Percentiles rank a stretch among this genome's conserved stretches.
These are phyloP conservation scores for Muntiacus reevesi DNA, from an alignment of 2,113 vertebrate genomes.

Conservation along the genomic window DNA sequence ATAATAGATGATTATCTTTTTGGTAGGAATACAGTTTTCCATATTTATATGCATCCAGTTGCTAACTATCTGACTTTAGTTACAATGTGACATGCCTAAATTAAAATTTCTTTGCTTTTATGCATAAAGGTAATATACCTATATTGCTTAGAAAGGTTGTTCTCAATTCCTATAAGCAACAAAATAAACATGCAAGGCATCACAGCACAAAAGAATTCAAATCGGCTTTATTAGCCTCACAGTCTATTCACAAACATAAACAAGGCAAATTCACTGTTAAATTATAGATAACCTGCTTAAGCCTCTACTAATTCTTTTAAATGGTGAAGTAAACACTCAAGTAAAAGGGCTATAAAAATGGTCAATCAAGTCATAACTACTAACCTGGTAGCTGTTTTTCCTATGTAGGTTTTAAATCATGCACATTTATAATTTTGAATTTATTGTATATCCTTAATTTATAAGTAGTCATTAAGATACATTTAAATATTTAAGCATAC, in stretches of 20 bases:
- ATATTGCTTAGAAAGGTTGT: neutral
- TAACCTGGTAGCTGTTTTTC: neutral
- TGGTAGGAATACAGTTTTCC: neutral
- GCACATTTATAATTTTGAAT: neutral
- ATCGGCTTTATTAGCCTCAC: slow-evolving; percentile 10
- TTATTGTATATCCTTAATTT: neutral
- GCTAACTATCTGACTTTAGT: neutral
- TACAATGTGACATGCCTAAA: neutral
- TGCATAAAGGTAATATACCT: neutral
- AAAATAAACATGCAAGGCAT: slow-evolving; percentile 7
- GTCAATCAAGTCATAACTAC: neutral
- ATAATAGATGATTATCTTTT: neutral
- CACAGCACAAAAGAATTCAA: neutral
- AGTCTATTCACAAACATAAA: slow-evolving; percentile 16
- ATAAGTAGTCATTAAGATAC: neutral
- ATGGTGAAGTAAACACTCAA: slow-evolving; percentile 8
- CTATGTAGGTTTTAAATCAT: neutral
- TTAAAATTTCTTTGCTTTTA: neutral
- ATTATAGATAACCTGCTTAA: slow-evolving; percentile 35
- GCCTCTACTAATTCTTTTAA: slow-evolving; percentile 13
- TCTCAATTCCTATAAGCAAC: neutral
- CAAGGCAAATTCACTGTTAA: slow-evolving; percentile 13
- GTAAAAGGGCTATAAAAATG: slow-evolving; percentile 28
- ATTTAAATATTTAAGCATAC: neutral
- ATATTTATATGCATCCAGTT: neutral